These are phyloP conservation scores for Chromis chromis DNA, from an alignment of 2,797 vertebrate species.

Conservation along the genomic window DNA sequence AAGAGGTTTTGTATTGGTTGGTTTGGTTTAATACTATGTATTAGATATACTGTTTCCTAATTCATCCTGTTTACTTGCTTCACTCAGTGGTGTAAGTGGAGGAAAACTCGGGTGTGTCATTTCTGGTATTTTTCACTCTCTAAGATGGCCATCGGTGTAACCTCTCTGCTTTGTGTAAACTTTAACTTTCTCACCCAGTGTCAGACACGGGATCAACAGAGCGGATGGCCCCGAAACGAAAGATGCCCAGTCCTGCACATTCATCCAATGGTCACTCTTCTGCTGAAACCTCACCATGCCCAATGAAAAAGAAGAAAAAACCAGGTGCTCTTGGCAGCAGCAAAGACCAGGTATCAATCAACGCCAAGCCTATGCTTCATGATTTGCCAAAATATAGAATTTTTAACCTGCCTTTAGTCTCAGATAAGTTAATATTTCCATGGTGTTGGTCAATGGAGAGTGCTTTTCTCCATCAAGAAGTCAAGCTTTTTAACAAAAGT, in stretches of 20 bases:
- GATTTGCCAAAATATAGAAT: no score
- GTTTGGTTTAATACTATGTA: background rate
- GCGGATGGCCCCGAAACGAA: conserved; percentile 91
- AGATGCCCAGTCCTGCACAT: conserved; percentile 94
- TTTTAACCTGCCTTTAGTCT: background rate
- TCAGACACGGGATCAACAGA: conserved; percentile 91
- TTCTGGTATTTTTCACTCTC: conserved; percentile 12
- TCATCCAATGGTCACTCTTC: conserved; percentile 97
- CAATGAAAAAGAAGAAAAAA: conserved; percentile 98
- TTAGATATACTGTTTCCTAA: background rate
- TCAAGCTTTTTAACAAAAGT: background rate
- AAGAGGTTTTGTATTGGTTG: conserved; percentile 5
- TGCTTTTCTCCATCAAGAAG: background rate
- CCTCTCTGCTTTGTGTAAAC: conserved; percentile 26
- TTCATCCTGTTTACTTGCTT: background rate
- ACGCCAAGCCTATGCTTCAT: background rate
- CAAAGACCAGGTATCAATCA: conserved; percentile 93
- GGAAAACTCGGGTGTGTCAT: background rate
- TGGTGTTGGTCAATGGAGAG: background rate
- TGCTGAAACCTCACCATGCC: conserved; percentile 91
- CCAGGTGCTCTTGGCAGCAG: conserved; percentile 92
- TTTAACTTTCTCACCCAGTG: conserved; percentile 61
- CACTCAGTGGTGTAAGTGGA: background rate
- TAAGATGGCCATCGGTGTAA: background rate
- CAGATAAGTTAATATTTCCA: no score